A percentile compares a stretch with the other conserved stretches of the same genome.
phyloP scores from a whole-genome alignment of 1,140 invertebrate species.

The Drosophila lowei region DNA sequence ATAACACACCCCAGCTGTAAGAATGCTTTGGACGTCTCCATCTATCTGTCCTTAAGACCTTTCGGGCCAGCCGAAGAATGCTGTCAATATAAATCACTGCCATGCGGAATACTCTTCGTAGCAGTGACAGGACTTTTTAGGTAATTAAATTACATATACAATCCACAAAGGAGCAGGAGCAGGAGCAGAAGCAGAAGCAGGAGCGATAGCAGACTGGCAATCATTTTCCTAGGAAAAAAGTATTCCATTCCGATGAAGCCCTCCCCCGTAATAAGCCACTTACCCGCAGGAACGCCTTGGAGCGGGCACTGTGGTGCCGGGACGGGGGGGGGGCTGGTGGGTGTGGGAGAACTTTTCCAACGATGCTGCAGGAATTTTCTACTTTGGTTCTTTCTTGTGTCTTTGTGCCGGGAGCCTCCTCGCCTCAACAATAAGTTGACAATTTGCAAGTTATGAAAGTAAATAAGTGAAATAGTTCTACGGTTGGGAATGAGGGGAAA shows the following conservation, averaged over 20 bases:
- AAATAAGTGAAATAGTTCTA: conserved; percentile 78
- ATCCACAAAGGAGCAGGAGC: conserved; percentile 18
- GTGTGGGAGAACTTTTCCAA: conserved; percentile 59
- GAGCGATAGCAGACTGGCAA: conserved; percentile 2
- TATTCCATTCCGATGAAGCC: conserved; percentile 12
- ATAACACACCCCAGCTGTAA: no score
- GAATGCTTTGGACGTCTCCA: no score
- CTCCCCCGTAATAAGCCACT: conserved; percentile 67
- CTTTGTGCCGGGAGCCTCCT: conserved; percentile 34
- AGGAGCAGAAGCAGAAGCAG: no score
- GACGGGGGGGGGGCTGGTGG: not conserved
- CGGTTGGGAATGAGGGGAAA: not conserved
- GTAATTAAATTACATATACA: conserved; percentile 78
- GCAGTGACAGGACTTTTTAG: conserved; percentile 57
- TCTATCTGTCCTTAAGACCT: not conserved
- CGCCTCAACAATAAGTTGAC: conserved; percentile 70
- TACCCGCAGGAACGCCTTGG: conserved; percentile 35
- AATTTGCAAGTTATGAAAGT: conserved; percentile 81
- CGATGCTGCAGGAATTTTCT: conserved; percentile 33
- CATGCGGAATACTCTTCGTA: conserved; percentile 24
- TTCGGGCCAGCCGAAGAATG: conserved; percentile 11
- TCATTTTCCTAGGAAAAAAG: conserved; percentile 32
- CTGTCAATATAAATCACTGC: conserved; percentile 64
- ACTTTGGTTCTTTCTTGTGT: conserved; percentile 38
- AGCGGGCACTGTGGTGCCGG: no score